Evolutionary conservation across 2,797 vertebrate species (phyloP).

Genomic region (Rhodeus uyekii): DNA sequence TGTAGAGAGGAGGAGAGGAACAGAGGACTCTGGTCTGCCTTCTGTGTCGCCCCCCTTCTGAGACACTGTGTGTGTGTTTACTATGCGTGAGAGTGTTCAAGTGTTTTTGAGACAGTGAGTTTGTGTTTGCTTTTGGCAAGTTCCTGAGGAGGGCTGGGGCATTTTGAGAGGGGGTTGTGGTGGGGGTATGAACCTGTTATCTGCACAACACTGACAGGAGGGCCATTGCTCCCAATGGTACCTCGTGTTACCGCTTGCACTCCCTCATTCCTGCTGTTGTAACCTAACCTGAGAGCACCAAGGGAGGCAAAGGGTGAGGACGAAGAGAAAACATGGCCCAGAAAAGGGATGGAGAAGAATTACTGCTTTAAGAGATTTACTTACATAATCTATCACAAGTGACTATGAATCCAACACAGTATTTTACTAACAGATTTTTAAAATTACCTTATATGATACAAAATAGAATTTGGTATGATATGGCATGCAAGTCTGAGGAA

Average conservation of each 20-base stretch:
- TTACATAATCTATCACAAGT: background rate
- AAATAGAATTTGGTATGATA: background rate
- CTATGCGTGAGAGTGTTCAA: constrained; percentile 18
- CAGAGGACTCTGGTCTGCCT: constrained; percentile 16
- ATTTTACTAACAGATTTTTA: background rate
- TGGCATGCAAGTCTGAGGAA: background rate
- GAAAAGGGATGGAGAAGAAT: constrained; percentile 48
- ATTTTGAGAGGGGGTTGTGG: constrained; percentile 58
- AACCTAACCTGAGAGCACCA: constrained; percentile 70
- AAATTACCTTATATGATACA: no score
- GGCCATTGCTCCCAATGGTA: constrained; percentile 90
- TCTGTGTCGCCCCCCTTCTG: background rate
- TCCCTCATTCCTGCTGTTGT: constrained; percentile 89
- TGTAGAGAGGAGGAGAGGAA: constrained; percentile 69
- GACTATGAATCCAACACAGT: background rate
- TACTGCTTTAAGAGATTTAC: constrained; percentile 15
- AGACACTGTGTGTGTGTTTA: constrained; percentile 23
- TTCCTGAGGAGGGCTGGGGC: background rate
- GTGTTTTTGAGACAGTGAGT: constrained; percentile 36
- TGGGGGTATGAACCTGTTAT: constrained; percentile 78
- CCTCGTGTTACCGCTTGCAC: constrained; percentile 92
- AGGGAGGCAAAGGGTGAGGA: constrained; percentile 13
- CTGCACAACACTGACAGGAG: constrained; percentile 82
- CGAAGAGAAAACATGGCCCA: constrained; percentile 47
- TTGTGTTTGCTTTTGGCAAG: constrained; percentile 44